Percentiles rank a stretch among this genome's conserved stretches.
Conservation (phyloP, 2,113 vertebrate species). For the Bubo scandiacus region DNA sequence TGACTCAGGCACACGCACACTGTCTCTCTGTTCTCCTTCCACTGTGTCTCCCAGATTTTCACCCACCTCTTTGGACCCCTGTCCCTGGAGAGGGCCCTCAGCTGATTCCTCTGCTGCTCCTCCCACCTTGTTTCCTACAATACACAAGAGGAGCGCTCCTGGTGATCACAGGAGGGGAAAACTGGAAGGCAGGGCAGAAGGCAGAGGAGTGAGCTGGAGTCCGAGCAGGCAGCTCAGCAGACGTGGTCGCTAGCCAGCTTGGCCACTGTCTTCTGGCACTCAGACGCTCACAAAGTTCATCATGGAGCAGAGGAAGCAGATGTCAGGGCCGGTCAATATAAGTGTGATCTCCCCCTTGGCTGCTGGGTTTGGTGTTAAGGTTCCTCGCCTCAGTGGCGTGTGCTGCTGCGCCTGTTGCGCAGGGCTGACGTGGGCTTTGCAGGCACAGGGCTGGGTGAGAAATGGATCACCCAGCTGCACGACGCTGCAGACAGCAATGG, state of each 20-base stretch:
- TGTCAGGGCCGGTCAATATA: not conserved
- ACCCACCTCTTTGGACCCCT: not conserved
- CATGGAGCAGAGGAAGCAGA: not conserved
- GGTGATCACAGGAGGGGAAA: not conserved
- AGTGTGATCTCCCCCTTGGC: not conserved
- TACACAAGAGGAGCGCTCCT: not conserved
- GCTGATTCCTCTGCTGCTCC: not conserved
- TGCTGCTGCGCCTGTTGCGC: not conserved
- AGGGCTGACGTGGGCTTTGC: not conserved
- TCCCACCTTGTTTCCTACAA: not conserved
- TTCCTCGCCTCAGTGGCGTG: not conserved
- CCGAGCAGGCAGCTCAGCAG: not conserved
- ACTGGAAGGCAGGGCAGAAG: not conserved
- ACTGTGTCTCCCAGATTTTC: not conserved
- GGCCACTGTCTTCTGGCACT: not conserved
- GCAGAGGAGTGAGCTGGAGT: not conserved
- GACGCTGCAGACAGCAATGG: fast-evolving
- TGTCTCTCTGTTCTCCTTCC: not conserved
- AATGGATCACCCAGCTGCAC: not conserved
- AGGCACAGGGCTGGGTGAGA: not conserved
- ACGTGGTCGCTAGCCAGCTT: fast-evolving
- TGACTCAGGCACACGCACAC: not conserved
- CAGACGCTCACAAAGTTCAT: not conserved
- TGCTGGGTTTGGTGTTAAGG: not conserved
- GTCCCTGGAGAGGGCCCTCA: not conserved